A percentile compares a stretch with the other conserved stretches of the same genome.
Evolutionary conservation across 2,888 invertebrate species (phyloP).

Genomic region (Melangyna quadrimaculata): DNA sequence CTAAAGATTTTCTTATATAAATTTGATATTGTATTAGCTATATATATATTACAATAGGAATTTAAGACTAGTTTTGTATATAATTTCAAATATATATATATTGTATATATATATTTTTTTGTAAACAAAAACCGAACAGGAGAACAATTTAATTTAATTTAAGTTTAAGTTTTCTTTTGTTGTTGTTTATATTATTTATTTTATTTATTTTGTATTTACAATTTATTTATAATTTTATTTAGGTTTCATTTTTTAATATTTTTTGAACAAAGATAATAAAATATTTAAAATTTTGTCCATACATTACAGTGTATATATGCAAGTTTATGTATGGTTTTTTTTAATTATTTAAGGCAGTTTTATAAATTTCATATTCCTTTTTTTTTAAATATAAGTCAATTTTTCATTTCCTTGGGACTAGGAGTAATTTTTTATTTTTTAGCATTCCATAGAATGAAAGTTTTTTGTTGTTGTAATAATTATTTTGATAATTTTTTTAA

Average conservation of each 20-base stretch:
- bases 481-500: slow-evolving; percentile 29
- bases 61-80: slow-evolving; percentile 63
- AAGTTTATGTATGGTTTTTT: slow-evolving; percentile 25
- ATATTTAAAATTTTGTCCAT: slow-evolving; percentile 19
- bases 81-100: slow-evolving; percentile 45
- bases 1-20: slow-evolving; percentile 57
- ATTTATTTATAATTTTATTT: slow-evolving; percentile 1
- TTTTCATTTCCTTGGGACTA: slow-evolving; percentile 60
- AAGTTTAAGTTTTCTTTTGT: background rate
- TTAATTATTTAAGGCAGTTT: slow-evolving; percentile 64
- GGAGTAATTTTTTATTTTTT: slow-evolving; percentile 40
- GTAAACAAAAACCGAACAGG: slow-evolving; percentile 60
- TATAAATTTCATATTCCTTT: slow-evolving; percentile 63
- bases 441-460: slow-evolving; percentile 53
- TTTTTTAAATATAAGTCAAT: slow-evolving; percentile 49
- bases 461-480: slow-evolving; percentile 12
- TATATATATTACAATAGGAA: slow-evolving; percentile 69
- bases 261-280: slow-evolving; percentile 53
- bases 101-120: slow-evolving; percentile 49
- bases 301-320: slow-evolving; percentile 33
- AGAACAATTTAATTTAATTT: slow-evolving; percentile 41
- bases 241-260: slow-evolving; percentile 16
- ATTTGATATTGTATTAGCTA: slow-evolving; percentile 66
- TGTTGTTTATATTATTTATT: background rate
- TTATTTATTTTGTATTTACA: slow-evolving; percentile 49